Evolutionary conservation across 2,888 invertebrate species (phyloP).

Genomic region (Tinea semifulvella): DNA sequence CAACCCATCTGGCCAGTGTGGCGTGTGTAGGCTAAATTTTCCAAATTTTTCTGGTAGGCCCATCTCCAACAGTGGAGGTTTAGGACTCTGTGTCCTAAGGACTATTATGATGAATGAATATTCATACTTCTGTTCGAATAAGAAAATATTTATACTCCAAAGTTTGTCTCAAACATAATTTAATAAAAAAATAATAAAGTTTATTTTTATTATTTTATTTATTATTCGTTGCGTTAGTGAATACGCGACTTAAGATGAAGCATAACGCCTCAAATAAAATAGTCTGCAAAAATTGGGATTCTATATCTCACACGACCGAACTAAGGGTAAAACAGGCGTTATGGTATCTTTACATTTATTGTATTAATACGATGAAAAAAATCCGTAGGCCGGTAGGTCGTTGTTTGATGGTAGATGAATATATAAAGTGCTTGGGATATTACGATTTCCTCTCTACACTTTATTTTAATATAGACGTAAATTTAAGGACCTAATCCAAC

Average conservation of each 20-base stretch:
- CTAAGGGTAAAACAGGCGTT: background rate
- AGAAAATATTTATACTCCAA: no score
- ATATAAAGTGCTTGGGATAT: background rate
- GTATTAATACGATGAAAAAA: conserved; percentile 5
- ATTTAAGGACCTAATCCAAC: no score
- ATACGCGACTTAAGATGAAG: background rate
- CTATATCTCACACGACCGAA: background rate
- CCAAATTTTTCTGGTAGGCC: no score
- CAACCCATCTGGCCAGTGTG: no score
- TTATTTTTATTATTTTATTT: no score
- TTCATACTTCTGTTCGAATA: no score
- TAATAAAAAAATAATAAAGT: no score
- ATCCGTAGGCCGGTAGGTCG: conserved; percentile 5
- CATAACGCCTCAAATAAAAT: conserved; percentile 1
- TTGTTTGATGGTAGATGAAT: conserved; percentile 2
- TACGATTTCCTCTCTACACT: background rate
- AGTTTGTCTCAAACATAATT: no score
- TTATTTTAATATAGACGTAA: background rate
- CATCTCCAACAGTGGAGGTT: no score
- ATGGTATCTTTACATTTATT: conserved; percentile 9
- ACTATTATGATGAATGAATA: no score
- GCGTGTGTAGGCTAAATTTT: no score
- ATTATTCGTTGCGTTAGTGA: background rate
- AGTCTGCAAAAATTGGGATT: conserved; percentile 2
- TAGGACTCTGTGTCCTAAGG: no score